A percentile compares a stretch with the other conserved stretches of the same genome.
phyloP scores from a whole-genome alignment of 1,140 invertebrate species.

The Magallana angulata region DNA sequence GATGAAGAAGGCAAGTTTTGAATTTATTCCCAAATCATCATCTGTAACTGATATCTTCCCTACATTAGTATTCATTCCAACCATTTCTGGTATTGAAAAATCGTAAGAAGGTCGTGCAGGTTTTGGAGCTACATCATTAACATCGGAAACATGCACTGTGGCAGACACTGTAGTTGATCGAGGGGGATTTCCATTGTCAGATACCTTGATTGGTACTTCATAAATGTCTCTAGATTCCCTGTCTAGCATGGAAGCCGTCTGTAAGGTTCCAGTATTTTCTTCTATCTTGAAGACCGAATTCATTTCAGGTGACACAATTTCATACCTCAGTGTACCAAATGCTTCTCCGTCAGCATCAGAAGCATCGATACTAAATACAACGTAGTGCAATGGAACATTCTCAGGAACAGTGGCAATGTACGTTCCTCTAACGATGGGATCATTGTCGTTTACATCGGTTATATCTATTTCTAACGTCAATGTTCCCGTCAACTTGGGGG shows the following conservation, averaged over 20 bases:
- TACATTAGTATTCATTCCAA: constrained; percentile 36
- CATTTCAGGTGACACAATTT: constrained; percentile 63
- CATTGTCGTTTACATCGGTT: constrained; percentile 67
- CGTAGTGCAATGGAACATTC: constrained; percentile 57
- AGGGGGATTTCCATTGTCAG: constrained; percentile 60
- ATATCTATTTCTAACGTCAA: constrained; percentile 64
- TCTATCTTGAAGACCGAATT: constrained; percentile 64
- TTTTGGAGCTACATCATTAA: constrained; percentile 68
- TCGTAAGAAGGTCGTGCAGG: constrained; percentile 57
- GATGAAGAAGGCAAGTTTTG: constrained; percentile 55
- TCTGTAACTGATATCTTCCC: constrained; percentile 58
- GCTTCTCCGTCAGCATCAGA: constrained; percentile 65
- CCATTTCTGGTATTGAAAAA: constrained; percentile 59
- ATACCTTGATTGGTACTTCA: constrained; percentile 57
- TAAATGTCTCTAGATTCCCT: constrained; percentile 62
- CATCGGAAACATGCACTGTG: constrained; percentile 63
- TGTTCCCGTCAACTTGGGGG: constrained; percentile 59
- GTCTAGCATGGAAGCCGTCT: constrained; percentile 61
- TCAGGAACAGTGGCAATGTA: constrained; percentile 65
- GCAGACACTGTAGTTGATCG: constrained; percentile 48
- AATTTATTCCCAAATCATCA: constrained; percentile 63
- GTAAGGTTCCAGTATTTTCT: constrained; percentile 61
- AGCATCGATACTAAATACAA: constrained; percentile 65
- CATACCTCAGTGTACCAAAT: constrained; percentile 64
- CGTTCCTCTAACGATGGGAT: constrained; percentile 62